Conservation (phyloP, 2,113 vertebrate species). For the Cheirogaleus medius region DNA sequence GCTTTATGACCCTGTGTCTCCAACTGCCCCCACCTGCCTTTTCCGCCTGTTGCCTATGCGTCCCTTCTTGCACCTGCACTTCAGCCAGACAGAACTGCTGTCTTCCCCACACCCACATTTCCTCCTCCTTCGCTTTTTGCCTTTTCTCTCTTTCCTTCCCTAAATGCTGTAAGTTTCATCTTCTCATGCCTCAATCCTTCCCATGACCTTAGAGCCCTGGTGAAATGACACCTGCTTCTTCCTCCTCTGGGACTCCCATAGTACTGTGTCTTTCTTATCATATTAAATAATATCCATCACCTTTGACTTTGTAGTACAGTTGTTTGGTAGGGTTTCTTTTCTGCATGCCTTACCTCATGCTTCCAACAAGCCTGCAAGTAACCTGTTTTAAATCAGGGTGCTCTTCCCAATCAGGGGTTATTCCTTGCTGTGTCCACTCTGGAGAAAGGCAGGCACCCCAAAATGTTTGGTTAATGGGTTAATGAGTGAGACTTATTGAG, state of each 20-base stretch:
- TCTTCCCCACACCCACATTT: background rate
- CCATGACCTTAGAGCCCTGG: background rate
- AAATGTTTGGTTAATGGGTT: background rate
- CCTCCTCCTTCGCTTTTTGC: background rate
- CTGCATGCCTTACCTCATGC: background rate
- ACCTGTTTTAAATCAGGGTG: too few relatives aligned
- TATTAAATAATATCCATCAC: too few relatives aligned
- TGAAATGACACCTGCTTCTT: background rate
- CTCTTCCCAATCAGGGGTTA: background rate
- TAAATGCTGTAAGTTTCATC: background rate
- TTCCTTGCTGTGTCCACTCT: background rate
- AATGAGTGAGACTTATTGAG: background rate
- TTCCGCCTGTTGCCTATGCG: accelerated
- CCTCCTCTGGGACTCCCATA: background rate
- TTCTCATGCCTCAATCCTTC: background rate
- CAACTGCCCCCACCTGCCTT: background rate
- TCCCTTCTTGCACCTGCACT: background rate
- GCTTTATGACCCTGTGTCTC: background rate
- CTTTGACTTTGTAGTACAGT: background rate
- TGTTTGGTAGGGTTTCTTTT: background rate
- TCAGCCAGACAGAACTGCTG: background rate
- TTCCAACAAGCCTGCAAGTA: background rate
- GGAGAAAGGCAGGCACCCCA: background rate
- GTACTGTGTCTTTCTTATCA: background rate
- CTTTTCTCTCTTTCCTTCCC: background rate